phyloP scores from a whole-genome alignment of 2,888 invertebrate genomes.

The Miltochrista miniata region DNA sequence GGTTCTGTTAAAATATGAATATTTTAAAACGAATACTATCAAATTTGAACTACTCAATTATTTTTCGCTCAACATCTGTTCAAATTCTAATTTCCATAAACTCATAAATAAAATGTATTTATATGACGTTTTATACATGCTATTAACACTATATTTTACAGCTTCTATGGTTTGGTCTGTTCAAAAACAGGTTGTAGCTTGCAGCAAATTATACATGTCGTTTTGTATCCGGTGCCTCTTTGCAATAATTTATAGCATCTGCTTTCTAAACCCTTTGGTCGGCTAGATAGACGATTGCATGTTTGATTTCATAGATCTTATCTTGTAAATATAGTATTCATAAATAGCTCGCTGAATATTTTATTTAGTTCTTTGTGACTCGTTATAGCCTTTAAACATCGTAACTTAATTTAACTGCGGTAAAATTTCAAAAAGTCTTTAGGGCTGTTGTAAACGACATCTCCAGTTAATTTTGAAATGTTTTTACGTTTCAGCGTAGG shows the following conservation, averaged over 20 bases:
- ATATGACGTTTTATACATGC: conserved; percentile 37
- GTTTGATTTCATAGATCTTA: conserved; percentile 26
- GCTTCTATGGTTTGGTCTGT: conserved; percentile 34
- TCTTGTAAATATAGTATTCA: conserved; percentile 23
- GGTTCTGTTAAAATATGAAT: too few species aligned
- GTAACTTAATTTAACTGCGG: too few species aligned
- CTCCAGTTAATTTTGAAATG: too few species aligned
- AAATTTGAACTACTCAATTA: conserved; percentile 47
- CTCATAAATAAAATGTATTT: conserved; percentile 34
- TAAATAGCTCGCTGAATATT: conserved; percentile 10
- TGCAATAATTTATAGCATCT: conserved; percentile 67
- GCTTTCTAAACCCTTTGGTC: conserved; percentile 66
- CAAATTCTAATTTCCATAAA: conserved; percentile 32
- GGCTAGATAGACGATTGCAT: conserved; percentile 30
- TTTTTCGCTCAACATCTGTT: conserved; percentile 60
- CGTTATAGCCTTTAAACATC: too few species aligned
- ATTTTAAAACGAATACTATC: neutral
- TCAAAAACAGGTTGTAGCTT: conserved; percentile 66
- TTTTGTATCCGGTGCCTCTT: conserved; percentile 64
- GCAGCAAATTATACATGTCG: conserved; percentile 65
- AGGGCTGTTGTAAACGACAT: too few species aligned
- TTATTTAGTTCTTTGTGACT: too few species aligned
- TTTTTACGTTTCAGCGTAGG: too few species aligned
- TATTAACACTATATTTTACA: conserved; percentile 35
- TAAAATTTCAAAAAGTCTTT: too few species aligned